A percentile compares a stretch with the other conserved stretches of the same genome.
These are phyloP conservation scores for Potorous gilbertii DNA, from an alignment of 2,797 vertebrate genomes.

Conservation along the genomic window DNA sequence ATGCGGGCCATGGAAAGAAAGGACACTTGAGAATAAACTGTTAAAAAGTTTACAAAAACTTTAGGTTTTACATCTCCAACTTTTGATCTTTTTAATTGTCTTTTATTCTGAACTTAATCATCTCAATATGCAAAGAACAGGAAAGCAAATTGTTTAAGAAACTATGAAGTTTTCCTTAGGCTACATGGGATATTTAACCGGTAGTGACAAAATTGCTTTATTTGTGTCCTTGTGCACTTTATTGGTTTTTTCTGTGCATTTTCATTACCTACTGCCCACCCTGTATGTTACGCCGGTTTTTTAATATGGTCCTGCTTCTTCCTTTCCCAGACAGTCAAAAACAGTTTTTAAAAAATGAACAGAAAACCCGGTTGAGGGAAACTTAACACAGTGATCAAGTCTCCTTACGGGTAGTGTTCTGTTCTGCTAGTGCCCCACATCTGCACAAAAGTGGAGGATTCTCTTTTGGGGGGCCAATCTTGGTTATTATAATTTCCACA, in stretches of 20 bases:
- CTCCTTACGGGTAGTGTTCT: neutral
- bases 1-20: conserved; percentile 22
- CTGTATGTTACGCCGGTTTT: neutral
- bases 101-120: neutral
- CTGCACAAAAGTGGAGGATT: neutral
- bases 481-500: neutral
- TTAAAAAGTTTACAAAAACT: neutral
- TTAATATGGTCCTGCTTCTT: neutral
- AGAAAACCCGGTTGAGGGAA: too few relatives aligned
- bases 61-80: neutral
- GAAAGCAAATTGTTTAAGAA: neutral
- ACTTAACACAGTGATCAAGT: neutral
- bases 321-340: neutral
- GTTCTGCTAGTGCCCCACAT: neutral
- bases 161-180: neutral
- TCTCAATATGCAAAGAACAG: neutral
- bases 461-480: neutral
- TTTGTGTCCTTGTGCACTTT: neutral
- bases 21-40: conserved; percentile 10
- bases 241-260: neutral
- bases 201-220: neutral
- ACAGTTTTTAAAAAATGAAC: too few relatives aligned
- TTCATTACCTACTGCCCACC: neutral
- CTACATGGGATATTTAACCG: neutral
- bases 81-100: neutral